Evolutionary conservation across 2,797 vertebrate species (phyloP).

Genomic region (Cirrhinus mrigala): DNA sequence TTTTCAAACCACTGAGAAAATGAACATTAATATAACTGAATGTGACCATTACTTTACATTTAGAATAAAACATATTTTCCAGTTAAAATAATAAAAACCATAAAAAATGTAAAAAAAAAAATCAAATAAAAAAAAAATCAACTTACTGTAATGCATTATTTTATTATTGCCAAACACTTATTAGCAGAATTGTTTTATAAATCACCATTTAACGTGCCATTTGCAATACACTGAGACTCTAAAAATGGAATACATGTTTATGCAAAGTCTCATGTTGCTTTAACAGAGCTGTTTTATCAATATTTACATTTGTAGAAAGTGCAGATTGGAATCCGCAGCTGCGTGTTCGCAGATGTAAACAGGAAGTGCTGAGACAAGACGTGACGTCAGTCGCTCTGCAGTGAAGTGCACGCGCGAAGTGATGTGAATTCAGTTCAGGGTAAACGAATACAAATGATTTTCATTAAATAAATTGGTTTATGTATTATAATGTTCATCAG

Average conservation of each 20-base stretch:
- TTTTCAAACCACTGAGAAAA: background rate
- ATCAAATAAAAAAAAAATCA: too few species aligned
- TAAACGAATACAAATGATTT: background rate
- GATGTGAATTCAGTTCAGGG: background rate
- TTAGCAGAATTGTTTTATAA: background rate
- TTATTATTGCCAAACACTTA: background rate
- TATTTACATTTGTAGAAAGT: conserved; percentile 16
- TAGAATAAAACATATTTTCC: background rate
- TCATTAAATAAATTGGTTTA: background rate
- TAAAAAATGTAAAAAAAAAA: too few species aligned
- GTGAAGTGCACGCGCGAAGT: background rate
- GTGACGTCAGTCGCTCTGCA: conserved; percentile 9
- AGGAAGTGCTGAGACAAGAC: conserved; percentile 26
- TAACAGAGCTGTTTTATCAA: background rate
- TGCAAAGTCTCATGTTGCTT: background rate
- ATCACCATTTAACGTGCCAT: too few species aligned
- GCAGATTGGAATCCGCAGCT: background rate
- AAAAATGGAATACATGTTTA: background rate
- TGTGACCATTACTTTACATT: background rate
- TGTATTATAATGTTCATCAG: background rate
- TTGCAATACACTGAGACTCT: background rate
- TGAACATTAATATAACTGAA: too few species aligned
- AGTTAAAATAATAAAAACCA: background rate
- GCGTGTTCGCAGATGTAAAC: conserved; percentile 17
- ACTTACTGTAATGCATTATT: background rate